Conservation (phyloP, 2,888 invertebrate genomes). For the Leuctra nigra region DNA sequence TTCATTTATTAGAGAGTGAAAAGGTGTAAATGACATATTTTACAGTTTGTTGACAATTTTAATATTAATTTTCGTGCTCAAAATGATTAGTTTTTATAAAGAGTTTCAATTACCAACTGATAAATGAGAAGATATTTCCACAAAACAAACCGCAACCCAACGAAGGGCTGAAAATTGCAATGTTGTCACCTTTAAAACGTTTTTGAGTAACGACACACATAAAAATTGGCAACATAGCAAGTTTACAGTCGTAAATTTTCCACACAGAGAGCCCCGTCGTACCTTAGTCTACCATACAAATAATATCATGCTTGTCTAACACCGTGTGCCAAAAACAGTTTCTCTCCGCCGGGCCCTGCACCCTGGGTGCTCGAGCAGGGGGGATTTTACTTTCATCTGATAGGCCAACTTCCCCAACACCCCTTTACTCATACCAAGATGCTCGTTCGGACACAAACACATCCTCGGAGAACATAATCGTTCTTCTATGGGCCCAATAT, state of each 20-base stretch:
- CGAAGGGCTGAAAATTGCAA: background rate
- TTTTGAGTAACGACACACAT: constrained; percentile 13
- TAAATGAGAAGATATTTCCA: no score
- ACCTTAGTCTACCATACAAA: constrained; percentile 8
- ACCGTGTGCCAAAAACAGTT: constrained; percentile 16
- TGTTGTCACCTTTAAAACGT: constrained; percentile 5
- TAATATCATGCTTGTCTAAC: background rate
- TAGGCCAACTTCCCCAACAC: background rate
- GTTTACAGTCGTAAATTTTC: constrained; percentile 15
- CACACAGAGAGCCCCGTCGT: background rate
- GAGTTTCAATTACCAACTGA: no score
- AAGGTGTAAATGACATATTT: no score
- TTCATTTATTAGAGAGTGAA: no score
- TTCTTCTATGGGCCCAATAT: no score
- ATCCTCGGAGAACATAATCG: no score
- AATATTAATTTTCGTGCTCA: no score
- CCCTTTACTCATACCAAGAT: background rate
- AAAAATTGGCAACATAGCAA: constrained; percentile 9
- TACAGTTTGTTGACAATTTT: no score
- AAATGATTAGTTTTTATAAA: no score
- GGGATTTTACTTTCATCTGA: constrained; percentile 2
- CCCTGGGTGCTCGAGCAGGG: background rate
- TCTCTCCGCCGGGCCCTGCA: background rate
- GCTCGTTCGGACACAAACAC: background rate
- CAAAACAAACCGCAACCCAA: no score